phyloP scores from a whole-genome alignment of 1,140 invertebrate species.

The Epicauta chinensis region DNA sequence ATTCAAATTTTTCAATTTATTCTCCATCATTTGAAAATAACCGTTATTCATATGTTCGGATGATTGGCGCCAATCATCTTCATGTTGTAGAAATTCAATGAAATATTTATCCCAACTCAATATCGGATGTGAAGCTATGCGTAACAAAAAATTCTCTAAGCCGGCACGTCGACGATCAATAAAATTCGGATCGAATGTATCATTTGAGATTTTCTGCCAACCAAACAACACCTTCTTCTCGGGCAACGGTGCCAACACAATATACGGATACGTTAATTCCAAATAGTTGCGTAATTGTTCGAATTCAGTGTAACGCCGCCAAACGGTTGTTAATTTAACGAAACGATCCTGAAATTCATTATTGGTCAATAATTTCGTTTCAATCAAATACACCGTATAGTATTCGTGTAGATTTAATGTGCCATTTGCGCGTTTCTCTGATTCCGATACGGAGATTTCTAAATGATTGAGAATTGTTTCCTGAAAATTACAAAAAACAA shows the following conservation, averaged over 20 bases:
- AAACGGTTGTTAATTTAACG: constrained; percentile 61
- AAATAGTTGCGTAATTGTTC: constrained; percentile 71
- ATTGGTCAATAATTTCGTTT: constrained; percentile 73
- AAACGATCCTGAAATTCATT: constrained; percentile 57
- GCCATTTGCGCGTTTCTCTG: constrained; percentile 75
- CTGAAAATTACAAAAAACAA: no score
- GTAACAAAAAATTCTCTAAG: constrained; percentile 73
- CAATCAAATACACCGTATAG: constrained; percentile 77
- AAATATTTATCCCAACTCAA: constrained; percentile 72
- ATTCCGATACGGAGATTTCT: constrained; percentile 75
- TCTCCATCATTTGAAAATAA: constrained; percentile 65
- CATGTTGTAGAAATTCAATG: constrained; percentile 65
- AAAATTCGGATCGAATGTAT: constrained; percentile 82
- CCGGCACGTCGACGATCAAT: constrained; percentile 72
- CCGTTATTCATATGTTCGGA: constrained; percentile 59
- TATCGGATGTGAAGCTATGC: constrained; percentile 66
- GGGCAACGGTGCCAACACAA: constrained; percentile 73
- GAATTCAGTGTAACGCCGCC: constrained; percentile 81
- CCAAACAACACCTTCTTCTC: constrained; percentile 75
- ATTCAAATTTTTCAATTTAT: constrained; percentile 67
- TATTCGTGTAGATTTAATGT: constrained; percentile 75
- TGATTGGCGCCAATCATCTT: constrained; percentile 70
- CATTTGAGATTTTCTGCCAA: constrained; percentile 72
- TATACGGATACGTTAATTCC: constrained; percentile 67
- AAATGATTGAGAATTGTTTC: constrained; percentile 68